Evolutionary conservation across 64 coral and sea anemone species (phyloP).

Genomic region (Actinia tenebrosa): DNA sequence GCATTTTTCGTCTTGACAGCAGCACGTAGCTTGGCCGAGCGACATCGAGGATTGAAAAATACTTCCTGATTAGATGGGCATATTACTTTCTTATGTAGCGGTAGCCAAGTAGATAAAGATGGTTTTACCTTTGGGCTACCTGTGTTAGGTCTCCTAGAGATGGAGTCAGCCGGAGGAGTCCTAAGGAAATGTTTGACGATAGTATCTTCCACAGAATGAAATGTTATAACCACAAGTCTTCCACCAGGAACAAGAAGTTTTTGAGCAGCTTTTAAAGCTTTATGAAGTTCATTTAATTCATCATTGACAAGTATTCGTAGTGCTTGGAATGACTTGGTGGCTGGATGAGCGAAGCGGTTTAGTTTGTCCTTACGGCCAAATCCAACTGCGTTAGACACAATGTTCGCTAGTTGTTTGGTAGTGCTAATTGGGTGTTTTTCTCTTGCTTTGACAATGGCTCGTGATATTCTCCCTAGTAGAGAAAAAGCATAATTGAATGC

Average conservation of each 20-base stretch:
- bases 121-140: conserved; percentile 20
- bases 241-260: conserved; percentile 74
- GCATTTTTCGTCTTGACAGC: conserved; percentile 72
- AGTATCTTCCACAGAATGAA: conserved; percentile 78
- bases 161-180: conserved; percentile 8
- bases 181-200: conserved; percentile 81
- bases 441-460: conserved; percentile 71
- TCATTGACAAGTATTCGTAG: conserved; percentile 87
- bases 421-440: conserved; percentile 65
- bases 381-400: conserved; percentile 66
- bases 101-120: conserved; percentile 38
- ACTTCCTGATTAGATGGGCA: conserved; percentile 72
- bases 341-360: conserved; percentile 65
- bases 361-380: conserved; percentile 65
- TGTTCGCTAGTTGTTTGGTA: conserved; percentile 68
- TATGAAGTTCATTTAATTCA: conserved; percentile 77
- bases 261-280: conserved; percentile 66
- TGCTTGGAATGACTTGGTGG: conserved; percentile 82
- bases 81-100: conserved; percentile 79
- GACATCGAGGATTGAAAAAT: conserved; percentile 73
- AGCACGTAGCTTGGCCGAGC: conserved; percentile 75
- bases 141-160: neutral
- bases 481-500: neutral
- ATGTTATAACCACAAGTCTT: conserved; percentile 75
- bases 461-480: conserved; percentile 60